Base-by-base conservation (phyloP, 2,888 invertebrate genomes). In the Parascotia fuliginaria region DNA sequence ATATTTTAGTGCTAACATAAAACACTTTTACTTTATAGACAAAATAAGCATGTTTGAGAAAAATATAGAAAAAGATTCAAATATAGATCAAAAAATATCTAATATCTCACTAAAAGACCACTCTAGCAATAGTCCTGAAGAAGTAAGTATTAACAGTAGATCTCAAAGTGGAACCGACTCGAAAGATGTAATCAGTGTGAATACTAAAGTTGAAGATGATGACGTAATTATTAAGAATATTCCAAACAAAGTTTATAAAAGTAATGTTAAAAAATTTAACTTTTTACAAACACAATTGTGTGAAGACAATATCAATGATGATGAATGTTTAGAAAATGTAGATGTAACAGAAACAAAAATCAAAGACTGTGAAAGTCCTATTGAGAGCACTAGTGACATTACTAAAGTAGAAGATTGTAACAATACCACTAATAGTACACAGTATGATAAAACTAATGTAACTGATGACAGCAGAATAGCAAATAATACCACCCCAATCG, bases 31-130 rank as follows among this genome's bases (percentile, higher is more conserved):
- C 3, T 40, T 42, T 15, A 15, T 85, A 92, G 92, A 92, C 56
- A 91, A 89, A 92, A 92, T 92, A 88, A 92, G 71, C 67, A 84
- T 91, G 83, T 92, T 92, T 75, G 92, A 92, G 70, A 90, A 85
- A 60, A 83, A 85, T 70, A 70, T 78, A 68, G 86, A 87, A 65
- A 85, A 79, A 83, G 85, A 85, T 55, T 65, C 69, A 58, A 79
- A 62, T 69, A 68, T 85, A 63, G 82, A 82, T 65, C 73, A 75
- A 64, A 89, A 86, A 83, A 66, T 88, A 72, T 73, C 75, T 55
- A 87, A 76, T 72, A 68, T 88, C 65, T 79, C 82, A 60, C 72
- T 87, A 81, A 85, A 85, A 79, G 84, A 81, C 60, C 80, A 69
- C 68, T 68, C 65, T 76, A 73, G 71, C 72, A 75, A 55, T 80